phyloP scores from a whole-genome alignment of 1,140 invertebrate genomes.

The Polypedilum pembai region DNA sequence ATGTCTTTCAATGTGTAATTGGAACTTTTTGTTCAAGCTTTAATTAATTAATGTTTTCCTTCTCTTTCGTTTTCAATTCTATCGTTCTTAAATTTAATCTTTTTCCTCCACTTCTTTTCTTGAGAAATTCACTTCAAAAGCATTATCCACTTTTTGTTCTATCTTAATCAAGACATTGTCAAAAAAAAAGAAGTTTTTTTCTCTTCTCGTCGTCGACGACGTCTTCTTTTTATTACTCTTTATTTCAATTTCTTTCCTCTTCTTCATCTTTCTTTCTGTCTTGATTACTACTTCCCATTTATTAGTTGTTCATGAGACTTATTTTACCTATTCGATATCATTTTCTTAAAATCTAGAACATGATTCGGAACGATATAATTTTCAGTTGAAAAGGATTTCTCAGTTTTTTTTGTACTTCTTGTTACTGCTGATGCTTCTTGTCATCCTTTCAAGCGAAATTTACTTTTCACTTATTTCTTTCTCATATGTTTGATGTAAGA shows the following conservation, averaged over 20 bases:
- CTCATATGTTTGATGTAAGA: not conserved
- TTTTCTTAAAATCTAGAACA: slow-evolving; percentile 20
- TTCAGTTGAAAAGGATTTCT: slow-evolving; percentile 17
- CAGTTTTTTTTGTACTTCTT: not conserved
- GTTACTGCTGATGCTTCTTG: not conserved
- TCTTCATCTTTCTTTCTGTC: not conserved
- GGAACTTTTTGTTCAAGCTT: slow-evolving; percentile 23
- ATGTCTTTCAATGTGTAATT: not conserved
- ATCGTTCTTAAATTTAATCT: slow-evolving; percentile 1
- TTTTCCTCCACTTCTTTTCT: not conserved
- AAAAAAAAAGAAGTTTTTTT: not conserved
- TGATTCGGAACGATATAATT: slow-evolving; percentile 25
- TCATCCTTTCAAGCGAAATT: not conserved
- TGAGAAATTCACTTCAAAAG: not conserved
- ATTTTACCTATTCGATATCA: not conserved
- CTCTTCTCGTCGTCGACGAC: too few species aligned
- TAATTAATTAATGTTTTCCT: slow-evolving; percentile 27
- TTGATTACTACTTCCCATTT: slow-evolving; percentile 27
- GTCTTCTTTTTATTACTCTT: not conserved
- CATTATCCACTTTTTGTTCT: slow-evolving; percentile 13
- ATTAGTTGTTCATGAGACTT: not conserved
- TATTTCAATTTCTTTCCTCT: not conserved
- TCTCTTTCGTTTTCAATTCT: not conserved
- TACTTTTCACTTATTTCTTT: not conserved
- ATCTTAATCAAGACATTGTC: slow-evolving; percentile 23